Conservation (phyloP, 2,797 vertebrate genomes). For the Iguana delicatissima region DNA sequence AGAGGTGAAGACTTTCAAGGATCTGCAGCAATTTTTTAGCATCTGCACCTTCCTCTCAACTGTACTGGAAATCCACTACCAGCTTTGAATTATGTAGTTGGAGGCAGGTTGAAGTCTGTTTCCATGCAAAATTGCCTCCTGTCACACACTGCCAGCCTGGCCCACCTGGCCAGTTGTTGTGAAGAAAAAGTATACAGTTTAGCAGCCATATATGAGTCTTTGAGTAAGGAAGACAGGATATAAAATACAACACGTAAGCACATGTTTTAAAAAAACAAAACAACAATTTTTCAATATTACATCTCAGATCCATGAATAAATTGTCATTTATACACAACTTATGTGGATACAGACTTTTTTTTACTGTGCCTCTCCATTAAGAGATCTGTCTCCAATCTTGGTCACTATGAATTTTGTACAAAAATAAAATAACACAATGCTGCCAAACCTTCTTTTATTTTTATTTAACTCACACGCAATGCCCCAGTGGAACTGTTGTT, state of each 20-base stretch:
- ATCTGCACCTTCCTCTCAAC: too few species aligned
- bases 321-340: not conserved
- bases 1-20: too few species aligned
- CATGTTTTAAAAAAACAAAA: not conserved
- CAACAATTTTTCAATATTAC: not conserved
- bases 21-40: too few species aligned
- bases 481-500: conserved; percentile 69
- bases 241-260: not conserved
- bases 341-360: not conserved
- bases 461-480: conserved; percentile 65
- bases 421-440: conserved; percentile 40
- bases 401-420: conserved; percentile 56
- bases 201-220: not conserved
- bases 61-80: too few species aligned
- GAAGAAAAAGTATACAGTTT: not conserved
- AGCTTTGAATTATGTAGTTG: too few species aligned
- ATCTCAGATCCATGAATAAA: not conserved
- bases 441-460: conserved; percentile 62
- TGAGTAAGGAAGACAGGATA: not conserved
- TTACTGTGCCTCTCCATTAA: conserved; percentile 59
- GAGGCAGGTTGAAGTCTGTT: too few species aligned
- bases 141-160: not conserved
- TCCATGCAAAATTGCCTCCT: too few species aligned
- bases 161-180: not conserved
- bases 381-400: conserved; percentile 59